A percentile compares a stretch with the other conserved stretches of the same genome.
These are phyloP conservation scores for Urosaurus nigricauda DNA, from an alignment of 2,797 vertebrate genomes.

Conservation along the genomic window DNA sequence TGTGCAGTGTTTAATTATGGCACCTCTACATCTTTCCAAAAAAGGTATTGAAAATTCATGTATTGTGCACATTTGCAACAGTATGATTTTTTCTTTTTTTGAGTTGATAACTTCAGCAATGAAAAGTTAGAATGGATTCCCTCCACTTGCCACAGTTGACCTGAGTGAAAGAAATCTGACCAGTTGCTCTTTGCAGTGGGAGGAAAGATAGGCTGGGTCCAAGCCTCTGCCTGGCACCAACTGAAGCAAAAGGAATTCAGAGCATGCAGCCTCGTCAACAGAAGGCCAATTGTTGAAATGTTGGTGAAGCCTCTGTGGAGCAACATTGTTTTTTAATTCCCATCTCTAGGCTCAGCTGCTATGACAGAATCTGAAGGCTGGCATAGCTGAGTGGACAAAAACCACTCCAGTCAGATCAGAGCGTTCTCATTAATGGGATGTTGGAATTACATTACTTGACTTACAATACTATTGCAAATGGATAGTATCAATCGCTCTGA, in stretches of 20 bases:
- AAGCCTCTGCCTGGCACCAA: conserved; percentile 76
- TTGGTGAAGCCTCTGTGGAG: neutral
- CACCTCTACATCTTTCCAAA: conserved; percentile 14
- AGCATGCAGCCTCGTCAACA: conserved; percentile 56
- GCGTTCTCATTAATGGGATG: conserved; percentile 29
- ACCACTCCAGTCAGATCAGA: neutral
- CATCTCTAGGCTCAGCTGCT: neutral
- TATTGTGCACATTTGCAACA: neutral
- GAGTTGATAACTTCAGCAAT: neutral
- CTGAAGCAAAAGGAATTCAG: conserved; percentile 60
- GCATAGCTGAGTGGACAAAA: neutral
- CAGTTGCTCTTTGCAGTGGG: conserved; percentile 39
- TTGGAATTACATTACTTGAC: neutral
- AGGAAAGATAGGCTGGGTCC: conserved; percentile 51
- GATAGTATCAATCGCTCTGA: neutral
- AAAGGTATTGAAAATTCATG: neutral
- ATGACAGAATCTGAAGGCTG: neutral
- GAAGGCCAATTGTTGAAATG: conserved; percentile 30
- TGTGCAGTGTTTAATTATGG: too few relatives aligned
- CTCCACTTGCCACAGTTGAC: conserved; percentile 25
- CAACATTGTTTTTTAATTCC: conserved; percentile 24
- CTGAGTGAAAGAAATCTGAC: conserved; percentile 61
- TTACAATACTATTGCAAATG: neutral
- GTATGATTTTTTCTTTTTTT: neutral
- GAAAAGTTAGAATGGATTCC: conserved; percentile 26